Conservation (phyloP, 1,140 invertebrate species). For the Drosophila grimshawi region DNA sequence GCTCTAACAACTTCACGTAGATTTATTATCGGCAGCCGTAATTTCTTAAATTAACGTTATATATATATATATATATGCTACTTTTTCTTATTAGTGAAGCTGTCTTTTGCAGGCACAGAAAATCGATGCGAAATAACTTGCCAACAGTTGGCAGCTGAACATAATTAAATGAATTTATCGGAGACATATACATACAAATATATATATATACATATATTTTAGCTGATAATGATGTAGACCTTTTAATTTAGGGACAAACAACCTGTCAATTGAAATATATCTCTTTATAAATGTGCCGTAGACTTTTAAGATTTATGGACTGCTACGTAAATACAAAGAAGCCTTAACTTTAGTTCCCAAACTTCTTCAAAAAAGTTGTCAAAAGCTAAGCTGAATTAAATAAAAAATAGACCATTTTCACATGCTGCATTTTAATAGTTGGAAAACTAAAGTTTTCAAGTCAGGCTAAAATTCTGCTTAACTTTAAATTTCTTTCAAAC, state of each 20-base stretch:
- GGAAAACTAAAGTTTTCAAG: too few species aligned
- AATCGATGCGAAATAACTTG: constrained; percentile 39
- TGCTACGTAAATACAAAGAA: too few species aligned
- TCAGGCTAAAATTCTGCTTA: background rate
- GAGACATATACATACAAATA: background rate
- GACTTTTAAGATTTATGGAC: too few species aligned
- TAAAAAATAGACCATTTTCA: too few species aligned
- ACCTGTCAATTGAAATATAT: too few species aligned
- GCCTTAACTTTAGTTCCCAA: too few species aligned
- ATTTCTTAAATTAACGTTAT: constrained; percentile 72
- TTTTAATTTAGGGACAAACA: too few species aligned
- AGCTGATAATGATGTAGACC: too few species aligned
- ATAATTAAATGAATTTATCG: constrained; percentile 34
- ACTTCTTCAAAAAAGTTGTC: too few species aligned
- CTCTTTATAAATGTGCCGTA: too few species aligned
- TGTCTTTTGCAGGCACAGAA: constrained; percentile 2
- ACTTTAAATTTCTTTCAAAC: background rate
- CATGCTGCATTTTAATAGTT: too few species aligned
- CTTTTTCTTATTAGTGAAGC: constrained; percentile 4
- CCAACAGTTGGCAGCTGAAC: constrained; percentile 23
- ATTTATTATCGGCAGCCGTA: constrained; percentile 61
- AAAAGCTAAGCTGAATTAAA: too few species aligned
- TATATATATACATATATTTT: background rate
- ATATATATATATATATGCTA: background rate
- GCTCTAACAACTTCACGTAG: constrained; percentile 37